phyloP scores from a whole-genome alignment of 2,113 vertebrate species.

The Corythornis madagascariensis region DNA sequence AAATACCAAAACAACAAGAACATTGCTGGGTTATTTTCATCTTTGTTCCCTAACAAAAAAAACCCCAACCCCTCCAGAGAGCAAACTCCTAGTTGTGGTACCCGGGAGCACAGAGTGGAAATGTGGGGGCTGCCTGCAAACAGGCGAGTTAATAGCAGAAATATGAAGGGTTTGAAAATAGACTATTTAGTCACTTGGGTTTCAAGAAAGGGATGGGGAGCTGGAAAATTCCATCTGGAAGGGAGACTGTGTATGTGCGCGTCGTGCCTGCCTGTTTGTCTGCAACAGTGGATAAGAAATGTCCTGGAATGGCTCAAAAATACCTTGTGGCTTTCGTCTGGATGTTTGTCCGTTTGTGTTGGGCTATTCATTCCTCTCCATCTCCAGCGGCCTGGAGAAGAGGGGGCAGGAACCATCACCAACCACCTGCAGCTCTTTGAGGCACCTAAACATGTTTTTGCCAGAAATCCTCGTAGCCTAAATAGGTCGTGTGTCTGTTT shows the following conservation, averaged over 20 bases:
- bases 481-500: constrained; percentile 55
- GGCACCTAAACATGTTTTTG: constrained; percentile 67
- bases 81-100: constrained; percentile 43
- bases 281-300: constrained; percentile 60
- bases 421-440: constrained; percentile 58
- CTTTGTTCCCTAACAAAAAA: constrained; percentile 58
- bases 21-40: constrained; percentile 42
- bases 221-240: constrained; percentile 70
- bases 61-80: constrained; percentile 13
- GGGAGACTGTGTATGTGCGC: not conserved
- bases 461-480: constrained; percentile 25
- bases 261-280: constrained; percentile 62
- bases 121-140: constrained; percentile 48
- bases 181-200: constrained; percentile 27
- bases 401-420: constrained; percentile 46
- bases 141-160: constrained; percentile 49
- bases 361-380: constrained; percentile 43
- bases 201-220: constrained; percentile 57
- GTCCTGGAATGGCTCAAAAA: constrained; percentile 64
- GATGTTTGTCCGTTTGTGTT: constrained; percentile 10
- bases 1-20: constrained; percentile 54
- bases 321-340: constrained; percentile 59
- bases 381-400: constrained; percentile 43
- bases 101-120: constrained; percentile 24
- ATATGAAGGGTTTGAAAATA: constrained; percentile 62